These are phyloP conservation scores for Anodontia alba DNA, from an alignment of 2,888 invertebrate genomes.

Conservation along the genomic window DNA sequence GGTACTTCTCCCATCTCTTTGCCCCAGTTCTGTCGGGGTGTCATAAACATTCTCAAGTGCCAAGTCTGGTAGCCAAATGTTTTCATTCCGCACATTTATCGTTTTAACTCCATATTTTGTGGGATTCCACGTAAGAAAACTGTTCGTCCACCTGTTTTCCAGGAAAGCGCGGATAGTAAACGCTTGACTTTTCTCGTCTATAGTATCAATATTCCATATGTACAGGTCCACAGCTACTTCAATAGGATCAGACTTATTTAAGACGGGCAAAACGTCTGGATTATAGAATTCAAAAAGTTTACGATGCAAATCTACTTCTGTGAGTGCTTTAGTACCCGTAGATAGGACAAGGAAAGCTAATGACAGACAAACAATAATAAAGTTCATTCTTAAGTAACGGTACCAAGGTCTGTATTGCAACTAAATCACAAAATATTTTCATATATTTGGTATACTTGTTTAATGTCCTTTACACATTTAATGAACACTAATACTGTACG, in stretches of 20 bases:
- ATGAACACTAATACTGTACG: too few species aligned
- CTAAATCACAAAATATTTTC: too few species aligned
- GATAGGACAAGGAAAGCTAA: too few species aligned
- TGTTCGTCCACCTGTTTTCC: conserved; percentile 59
- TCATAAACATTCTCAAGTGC: conserved; percentile 44
- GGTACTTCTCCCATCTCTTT: conserved; percentile 41
- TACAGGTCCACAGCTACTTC: conserved; percentile 44
- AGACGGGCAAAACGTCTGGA: conserved; percentile 37
- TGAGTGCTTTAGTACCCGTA: background rate
- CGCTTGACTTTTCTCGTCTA: conserved; percentile 53
- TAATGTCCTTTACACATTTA: too few species aligned
- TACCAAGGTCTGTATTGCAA: too few species aligned
- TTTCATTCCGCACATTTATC: conserved; percentile 46
- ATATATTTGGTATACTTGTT: too few species aligned
- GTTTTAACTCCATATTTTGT: conserved; percentile 31
- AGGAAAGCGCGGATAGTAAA: conserved; percentile 48
- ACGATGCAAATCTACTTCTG: conserved; percentile 38
- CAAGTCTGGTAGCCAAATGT: conserved; percentile 62
- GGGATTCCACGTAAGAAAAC: conserved; percentile 44
- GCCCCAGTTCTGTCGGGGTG: conserved; percentile 53
- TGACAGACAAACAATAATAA: too few species aligned
- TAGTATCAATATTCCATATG: conserved; percentile 54
- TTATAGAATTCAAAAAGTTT: conserved; percentile 38
- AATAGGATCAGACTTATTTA: conserved; percentile 26
- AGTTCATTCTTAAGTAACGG: too few species aligned